Evolutionary conservation across 2,113 vertebrate genomes (phyloP).

Genomic region (Chitala chitala): DNA sequence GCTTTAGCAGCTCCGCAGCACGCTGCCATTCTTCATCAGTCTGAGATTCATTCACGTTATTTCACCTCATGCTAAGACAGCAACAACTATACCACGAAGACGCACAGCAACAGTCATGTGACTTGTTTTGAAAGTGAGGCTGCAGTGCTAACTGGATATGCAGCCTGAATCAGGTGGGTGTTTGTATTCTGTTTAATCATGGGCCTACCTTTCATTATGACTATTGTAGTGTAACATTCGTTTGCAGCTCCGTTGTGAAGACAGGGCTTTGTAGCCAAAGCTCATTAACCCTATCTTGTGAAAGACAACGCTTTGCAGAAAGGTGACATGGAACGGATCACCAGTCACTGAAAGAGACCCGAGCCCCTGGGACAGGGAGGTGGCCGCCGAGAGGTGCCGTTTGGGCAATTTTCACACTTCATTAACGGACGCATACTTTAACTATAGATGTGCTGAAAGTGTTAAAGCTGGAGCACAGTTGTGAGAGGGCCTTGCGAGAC

Average conservation of each 20-base stretch:
- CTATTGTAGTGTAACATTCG: neutral
- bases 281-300: conserved; percentile 79
- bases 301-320: conserved; percentile 67
- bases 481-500: neutral
- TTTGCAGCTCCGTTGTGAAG: conserved; percentile 41
- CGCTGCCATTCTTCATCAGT: too few species aligned
- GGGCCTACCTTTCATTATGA: neutral
- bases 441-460: conserved; percentile 58
- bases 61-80: too few species aligned
- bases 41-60: too few species aligned
- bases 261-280: conserved; percentile 58
- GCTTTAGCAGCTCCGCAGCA: too few species aligned
- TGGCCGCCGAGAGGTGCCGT: conserved; percentile 66
- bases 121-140: neutral
- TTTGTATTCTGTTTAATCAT: neutral
- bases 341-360: conserved; percentile 57
- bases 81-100: too few species aligned
- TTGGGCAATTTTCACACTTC: conserved; percentile 75
- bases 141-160: neutral
- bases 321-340: conserved; percentile 53
- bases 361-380: conserved; percentile 61
- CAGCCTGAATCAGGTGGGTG: neutral
- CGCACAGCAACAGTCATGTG: neutral
- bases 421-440: conserved; percentile 79
- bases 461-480: conserved; percentile 21